Conservation (phyloP, 2,888 invertebrate species). For the Drosophila prolongata region DNA sequence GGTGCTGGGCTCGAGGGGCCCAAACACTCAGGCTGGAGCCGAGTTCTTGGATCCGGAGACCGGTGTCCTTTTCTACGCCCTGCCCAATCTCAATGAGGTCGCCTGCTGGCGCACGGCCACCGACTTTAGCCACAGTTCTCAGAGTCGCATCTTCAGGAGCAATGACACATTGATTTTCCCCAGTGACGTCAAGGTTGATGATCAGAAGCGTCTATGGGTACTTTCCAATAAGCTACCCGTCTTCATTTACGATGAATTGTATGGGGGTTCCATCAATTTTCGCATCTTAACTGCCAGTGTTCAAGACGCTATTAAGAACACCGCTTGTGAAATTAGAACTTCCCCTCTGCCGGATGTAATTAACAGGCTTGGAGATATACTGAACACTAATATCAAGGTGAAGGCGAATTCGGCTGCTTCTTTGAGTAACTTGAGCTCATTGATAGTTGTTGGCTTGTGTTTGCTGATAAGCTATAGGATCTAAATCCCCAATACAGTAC, state of each 20-base stretch:
- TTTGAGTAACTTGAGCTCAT: conserved; percentile 13
- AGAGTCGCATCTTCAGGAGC: conserved; percentile 90
- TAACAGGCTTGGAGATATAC: conserved; percentile 86
- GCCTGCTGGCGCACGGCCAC: conserved; percentile 91
- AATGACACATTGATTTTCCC: conserved; percentile 90
- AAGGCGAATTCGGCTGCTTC: conserved; percentile 16
- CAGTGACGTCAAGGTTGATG: conserved; percentile 91
- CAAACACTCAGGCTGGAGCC: conserved; percentile 90
- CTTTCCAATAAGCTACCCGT: conserved; percentile 89
- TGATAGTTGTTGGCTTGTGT: conserved; percentile 21
- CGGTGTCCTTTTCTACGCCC: conserved; percentile 90
- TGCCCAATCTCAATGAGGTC: conserved; percentile 90
- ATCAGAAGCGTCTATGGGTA: conserved; percentile 89
- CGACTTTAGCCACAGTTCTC: conserved; percentile 88
- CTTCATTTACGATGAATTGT: conserved; percentile 88
- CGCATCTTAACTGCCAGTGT: conserved; percentile 89
- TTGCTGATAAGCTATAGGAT: conserved; percentile 34
- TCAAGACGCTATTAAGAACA: conserved; percentile 89
- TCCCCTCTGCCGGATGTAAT: conserved; percentile 86
- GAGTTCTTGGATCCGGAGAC: conserved; percentile 90
- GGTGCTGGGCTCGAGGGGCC: conserved; percentile 88
- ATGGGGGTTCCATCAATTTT: conserved; percentile 88
- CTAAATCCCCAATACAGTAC: conserved; percentile 6
- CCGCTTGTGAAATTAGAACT: conserved; percentile 88
- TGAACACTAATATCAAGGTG: conserved; percentile 82